These are phyloP conservation scores for Pachydiplax longipennis DNA, from an alignment of 2,888 invertebrate species.

Conservation along the genomic window DNA sequence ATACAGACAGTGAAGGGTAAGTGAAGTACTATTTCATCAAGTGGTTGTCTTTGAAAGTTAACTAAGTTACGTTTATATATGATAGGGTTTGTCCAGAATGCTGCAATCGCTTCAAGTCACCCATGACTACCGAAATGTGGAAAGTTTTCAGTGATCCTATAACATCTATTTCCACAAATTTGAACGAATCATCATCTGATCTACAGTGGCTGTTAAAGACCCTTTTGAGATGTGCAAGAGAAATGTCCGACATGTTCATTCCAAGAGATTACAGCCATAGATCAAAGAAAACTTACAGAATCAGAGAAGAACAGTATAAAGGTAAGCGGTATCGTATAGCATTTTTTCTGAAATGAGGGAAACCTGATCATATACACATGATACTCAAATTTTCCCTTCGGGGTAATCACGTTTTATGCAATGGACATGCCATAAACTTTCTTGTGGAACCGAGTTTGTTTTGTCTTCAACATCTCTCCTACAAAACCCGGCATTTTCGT, in stretches of 20 bases:
- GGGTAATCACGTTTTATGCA: too few relatives aligned
- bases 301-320: neutral
- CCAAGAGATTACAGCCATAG: slow-evolving; percentile 6
- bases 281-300: neutral
- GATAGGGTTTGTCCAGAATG: neutral
- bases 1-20: too few relatives aligned
- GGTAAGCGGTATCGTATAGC: neutral
- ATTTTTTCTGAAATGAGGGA: too few relatives aligned
- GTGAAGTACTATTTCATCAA: neutral
- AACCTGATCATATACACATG: too few relatives aligned
- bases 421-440: too few relatives aligned
- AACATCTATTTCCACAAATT: slow-evolving; percentile 66
- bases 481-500: too few relatives aligned
- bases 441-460: too few relatives aligned
- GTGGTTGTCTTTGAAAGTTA: neutral
- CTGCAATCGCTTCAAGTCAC: slow-evolving; percentile 46
- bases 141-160: slow-evolving; percentile 71
- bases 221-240: slow-evolving; percentile 62
- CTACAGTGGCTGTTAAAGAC: slow-evolving; percentile 67
- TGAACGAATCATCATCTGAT: slow-evolving; percentile 65
- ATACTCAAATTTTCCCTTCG: too few relatives aligned
- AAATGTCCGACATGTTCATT: slow-evolving; percentile 8
- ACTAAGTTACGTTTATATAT: neutral
- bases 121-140: slow-evolving; percentile 63
- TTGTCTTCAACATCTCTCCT: too few relatives aligned